These are phyloP conservation scores for Camptogramma bilineatum DNA, from an alignment of 2,888 invertebrate species.

Conservation along the genomic window DNA sequence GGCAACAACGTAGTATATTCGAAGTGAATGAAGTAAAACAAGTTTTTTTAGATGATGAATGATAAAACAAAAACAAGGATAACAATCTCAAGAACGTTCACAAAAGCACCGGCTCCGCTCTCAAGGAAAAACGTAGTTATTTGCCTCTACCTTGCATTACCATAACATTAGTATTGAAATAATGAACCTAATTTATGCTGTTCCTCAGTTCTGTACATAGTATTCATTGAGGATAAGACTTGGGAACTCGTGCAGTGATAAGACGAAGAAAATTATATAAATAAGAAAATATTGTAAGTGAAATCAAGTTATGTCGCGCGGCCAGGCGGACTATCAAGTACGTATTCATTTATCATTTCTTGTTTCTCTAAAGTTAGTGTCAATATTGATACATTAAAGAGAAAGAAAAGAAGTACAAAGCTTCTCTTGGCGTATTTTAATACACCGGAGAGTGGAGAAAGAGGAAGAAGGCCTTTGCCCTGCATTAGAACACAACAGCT, in stretches of 20 bases:
- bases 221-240: slow-evolving; percentile 35
- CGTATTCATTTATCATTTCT: slow-evolving; percentile 30
- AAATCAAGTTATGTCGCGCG: slow-evolving; percentile 30
- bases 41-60: neutral
- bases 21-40: neutral
- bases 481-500: no score
- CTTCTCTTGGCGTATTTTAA: no score
- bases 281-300: slow-evolving; percentile 17
- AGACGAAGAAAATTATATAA: no score
- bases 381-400: no score
- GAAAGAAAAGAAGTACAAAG: no score
- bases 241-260: slow-evolving; percentile 34
- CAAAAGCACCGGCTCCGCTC: slow-evolving; percentile 27
- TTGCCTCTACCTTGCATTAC: slow-evolving; percentile 59
- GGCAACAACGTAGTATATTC: neutral
- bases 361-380: no score
- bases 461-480: no score
- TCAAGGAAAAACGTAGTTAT: slow-evolving; percentile 60
- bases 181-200: slow-evolving; percentile 62
- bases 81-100: slow-evolving; percentile 25
- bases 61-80: slow-evolving; percentile 28
- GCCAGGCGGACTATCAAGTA: slow-evolving; percentile 35
- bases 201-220: slow-evolving; percentile 47
- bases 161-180: slow-evolving; percentile 60
- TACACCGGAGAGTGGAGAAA: no score